Conservation (phyloP, 1,140 invertebrate species). For the Drosophila seguyi region DNA sequence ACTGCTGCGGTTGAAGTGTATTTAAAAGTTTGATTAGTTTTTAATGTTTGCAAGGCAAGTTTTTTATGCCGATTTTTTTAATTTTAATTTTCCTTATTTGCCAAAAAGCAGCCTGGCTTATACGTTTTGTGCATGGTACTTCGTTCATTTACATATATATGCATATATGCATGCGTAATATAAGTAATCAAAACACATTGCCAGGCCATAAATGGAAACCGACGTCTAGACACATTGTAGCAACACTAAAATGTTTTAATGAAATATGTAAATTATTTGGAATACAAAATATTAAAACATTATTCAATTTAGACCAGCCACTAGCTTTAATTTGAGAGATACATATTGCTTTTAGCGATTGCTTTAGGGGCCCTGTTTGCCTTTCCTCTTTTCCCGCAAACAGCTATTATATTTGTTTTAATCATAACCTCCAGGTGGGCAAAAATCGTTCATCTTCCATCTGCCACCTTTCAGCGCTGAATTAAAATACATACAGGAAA, state of each 20-base stretch:
- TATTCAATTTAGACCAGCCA: no score
- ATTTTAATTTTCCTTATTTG: conserved; percentile 43
- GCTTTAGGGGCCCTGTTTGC: background rate
- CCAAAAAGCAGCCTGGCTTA: conserved; percentile 34
- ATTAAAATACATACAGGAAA: conserved; percentile 42
- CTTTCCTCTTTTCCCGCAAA: background rate
- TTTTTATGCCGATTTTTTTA: conserved; percentile 18
- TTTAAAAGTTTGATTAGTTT: conserved; percentile 84
- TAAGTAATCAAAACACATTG: conserved; percentile 75
- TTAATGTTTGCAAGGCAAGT: conserved; percentile 72
- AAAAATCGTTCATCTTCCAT: conserved; percentile 29
- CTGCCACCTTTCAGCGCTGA: conserved; percentile 15
- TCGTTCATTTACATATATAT: conserved; percentile 17
- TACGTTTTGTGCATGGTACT: conserved; percentile 42
- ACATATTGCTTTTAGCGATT: no score
- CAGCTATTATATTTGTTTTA: conserved; percentile 53
- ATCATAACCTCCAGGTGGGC: conserved; percentile 47
- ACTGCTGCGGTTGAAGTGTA: conserved; percentile 77
- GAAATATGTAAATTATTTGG: conserved; percentile 68
- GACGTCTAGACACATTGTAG: conserved; percentile 76
- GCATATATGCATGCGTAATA: conserved; percentile 44
- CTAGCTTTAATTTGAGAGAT: background rate
- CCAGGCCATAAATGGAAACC: conserved; percentile 70
- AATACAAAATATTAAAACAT: background rate
- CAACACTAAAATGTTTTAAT: conserved; percentile 56